Evolutionary conservation across 2,888 invertebrate species (phyloP).

Genomic region (Spicauda simplicius): DNA sequence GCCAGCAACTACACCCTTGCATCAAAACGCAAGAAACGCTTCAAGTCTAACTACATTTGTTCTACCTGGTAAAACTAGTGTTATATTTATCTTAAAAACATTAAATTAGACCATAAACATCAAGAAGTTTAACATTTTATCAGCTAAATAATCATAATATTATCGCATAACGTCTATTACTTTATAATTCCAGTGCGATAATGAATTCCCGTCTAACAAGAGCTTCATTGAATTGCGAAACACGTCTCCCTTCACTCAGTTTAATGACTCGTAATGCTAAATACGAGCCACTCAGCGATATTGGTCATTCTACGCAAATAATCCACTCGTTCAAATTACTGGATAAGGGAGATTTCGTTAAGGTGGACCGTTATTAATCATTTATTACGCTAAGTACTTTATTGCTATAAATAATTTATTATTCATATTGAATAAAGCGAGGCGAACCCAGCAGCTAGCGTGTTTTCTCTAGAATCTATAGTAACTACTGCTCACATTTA

Average conservation of each 20-base stretch:
- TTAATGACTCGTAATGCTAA: slow-evolving; percentile 18
- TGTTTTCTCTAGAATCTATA: background rate
- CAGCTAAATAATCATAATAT: no score
- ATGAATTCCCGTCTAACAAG: slow-evolving; percentile 12
- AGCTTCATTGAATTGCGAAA: slow-evolving; percentile 12
- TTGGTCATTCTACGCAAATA: slow-evolving; percentile 12
- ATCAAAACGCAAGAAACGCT: no score
- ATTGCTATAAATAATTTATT: no score
- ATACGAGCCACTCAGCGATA: slow-evolving; percentile 10
- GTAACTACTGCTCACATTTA: no score
- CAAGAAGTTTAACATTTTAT: no score
- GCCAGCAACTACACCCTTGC: no score
- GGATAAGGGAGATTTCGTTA: background rate
- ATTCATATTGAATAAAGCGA: no score
- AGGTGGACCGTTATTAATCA: background rate
- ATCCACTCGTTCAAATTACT: background rate
- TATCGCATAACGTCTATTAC: background rate
- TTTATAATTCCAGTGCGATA: background rate
- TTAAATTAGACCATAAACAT: no score
- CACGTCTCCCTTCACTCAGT: slow-evolving; percentile 26
- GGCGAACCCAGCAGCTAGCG: no score
- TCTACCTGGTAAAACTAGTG: no score
- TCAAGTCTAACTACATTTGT: no score
- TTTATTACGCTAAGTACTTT: background rate
- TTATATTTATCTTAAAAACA: no score